Conservation (phyloP, 2,888 invertebrate genomes). For the Altica lythri region DNA sequence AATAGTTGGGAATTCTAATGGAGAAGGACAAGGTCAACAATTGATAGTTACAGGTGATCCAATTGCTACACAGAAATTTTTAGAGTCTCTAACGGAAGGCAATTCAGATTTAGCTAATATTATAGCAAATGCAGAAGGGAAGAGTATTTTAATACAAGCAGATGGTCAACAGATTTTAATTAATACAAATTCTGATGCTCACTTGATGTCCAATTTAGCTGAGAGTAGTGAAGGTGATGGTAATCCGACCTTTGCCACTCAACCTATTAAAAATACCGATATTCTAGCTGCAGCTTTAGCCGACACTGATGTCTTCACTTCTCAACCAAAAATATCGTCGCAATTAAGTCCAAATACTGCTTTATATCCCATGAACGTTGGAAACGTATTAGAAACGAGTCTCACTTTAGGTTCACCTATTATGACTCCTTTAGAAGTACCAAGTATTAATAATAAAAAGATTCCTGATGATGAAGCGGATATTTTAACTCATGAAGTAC, state of each 20-base stretch:
- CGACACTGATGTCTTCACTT: conserved; percentile 72
- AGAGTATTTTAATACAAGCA: conserved; percentile 55
- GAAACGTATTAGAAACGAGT: conserved; percentile 76
- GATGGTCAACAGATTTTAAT: conserved; percentile 59
- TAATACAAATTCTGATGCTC: conserved; percentile 52
- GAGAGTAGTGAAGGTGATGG: conserved; percentile 45
- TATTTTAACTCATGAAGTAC: conserved; percentile 55
- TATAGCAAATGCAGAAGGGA: conserved; percentile 54
- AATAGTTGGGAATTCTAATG: conserved; percentile 22
- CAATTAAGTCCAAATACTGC: conserved; percentile 66
- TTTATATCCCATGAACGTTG: conserved; percentile 62
- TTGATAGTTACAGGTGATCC: conserved; percentile 57
- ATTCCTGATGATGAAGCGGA: conserved; percentile 51
- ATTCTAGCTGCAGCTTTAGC: conserved; percentile 77
- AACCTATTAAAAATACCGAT: conserved; percentile 63
- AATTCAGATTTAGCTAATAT: conserved; percentile 55
- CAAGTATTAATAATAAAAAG: conserved; percentile 59
- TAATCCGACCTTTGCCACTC: conserved; percentile 51
- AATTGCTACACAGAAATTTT: conserved; percentile 54
- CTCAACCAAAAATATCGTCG: conserved; percentile 57
- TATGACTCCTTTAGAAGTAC: conserved; percentile 80
- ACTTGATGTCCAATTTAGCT: conserved; percentile 43
- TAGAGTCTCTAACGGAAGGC: conserved; percentile 55
- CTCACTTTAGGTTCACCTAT: conserved; percentile 77
- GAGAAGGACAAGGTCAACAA: conserved; percentile 49